Conservation (phyloP, 2,888 invertebrate species). For the Pasiphila rectangulata region DNA sequence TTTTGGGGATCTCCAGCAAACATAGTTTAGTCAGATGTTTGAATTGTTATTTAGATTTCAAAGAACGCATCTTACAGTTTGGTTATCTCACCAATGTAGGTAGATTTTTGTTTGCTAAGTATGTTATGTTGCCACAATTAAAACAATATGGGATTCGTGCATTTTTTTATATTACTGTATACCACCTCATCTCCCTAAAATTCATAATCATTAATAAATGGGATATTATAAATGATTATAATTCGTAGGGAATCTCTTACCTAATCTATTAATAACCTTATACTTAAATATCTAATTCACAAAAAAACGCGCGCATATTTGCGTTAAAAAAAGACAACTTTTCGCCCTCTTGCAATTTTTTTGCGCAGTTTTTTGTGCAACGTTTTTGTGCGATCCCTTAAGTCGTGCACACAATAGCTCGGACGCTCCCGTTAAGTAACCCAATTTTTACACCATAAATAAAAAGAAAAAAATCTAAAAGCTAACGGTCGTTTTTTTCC, state of each 20-base stretch:
- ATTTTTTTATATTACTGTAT: no score
- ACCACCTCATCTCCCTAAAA: not conserved
- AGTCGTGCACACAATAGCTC: slow-evolving; percentile 56
- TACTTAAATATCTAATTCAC: slow-evolving; percentile 41
- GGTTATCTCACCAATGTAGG: no score
- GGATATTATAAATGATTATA: no score
- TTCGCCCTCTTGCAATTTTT: slow-evolving; percentile 36
- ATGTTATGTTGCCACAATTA: no score
- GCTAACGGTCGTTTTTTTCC: slow-evolving; percentile 71
- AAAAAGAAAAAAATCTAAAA: slow-evolving; percentile 67
- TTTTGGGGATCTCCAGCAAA: no score
- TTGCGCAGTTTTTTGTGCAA: slow-evolving; percentile 20
- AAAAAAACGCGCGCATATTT: slow-evolving; percentile 40
- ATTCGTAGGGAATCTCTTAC: no score
- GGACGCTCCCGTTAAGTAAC: slow-evolving; percentile 77
- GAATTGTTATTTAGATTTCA: no score
- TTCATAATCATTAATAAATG: slow-evolving; percentile 56
- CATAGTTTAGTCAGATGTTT: no score
- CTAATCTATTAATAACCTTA: slow-evolving; percentile 59
- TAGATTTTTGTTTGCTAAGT: no score
- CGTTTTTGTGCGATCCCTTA: slow-evolving; percentile 45
- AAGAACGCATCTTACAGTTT: no score
- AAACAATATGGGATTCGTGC: no score
- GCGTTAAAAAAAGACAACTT: slow-evolving; percentile 39
- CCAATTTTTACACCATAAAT: slow-evolving; percentile 80